These are phyloP conservation scores for Tetraodon nigroviridis DNA, from an alignment of 2,113 vertebrate genomes.

Conservation along the genomic window DNA sequence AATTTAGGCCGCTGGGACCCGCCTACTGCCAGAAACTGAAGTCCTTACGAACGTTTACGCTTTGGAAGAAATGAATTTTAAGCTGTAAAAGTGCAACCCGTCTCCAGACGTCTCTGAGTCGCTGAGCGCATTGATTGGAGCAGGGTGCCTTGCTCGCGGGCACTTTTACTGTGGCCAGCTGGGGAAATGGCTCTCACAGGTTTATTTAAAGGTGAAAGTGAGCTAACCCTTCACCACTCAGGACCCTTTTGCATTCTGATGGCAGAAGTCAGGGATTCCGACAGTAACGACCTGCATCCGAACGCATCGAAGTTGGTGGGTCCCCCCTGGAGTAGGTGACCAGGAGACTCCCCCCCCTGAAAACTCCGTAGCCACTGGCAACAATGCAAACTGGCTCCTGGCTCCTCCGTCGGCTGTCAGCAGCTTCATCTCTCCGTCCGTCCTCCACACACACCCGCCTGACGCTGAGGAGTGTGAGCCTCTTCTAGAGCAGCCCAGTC, in stretches of 20 bases:
- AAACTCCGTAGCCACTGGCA: too few relatives aligned
- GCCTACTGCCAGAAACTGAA: constrained; percentile 26
- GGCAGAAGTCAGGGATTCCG: too few relatives aligned
- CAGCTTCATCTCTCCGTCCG: constrained; percentile 8
- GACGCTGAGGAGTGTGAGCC: constrained; percentile 35
- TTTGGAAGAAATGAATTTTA: too few relatives aligned
- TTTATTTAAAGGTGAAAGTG: too few relatives aligned
- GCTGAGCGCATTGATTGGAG: constrained; percentile 26
- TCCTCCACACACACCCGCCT: background rate
- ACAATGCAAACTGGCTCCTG: background rate
- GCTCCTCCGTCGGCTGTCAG: background rate
- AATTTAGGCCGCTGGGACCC: constrained; percentile 45
- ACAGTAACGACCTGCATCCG: too few relatives aligned
- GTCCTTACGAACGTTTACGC: constrained; percentile 10
- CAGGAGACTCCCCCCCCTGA: too few relatives aligned
- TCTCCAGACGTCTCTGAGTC: constrained; percentile 21
- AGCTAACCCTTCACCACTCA: too few relatives aligned
- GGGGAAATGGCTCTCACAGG: background rate
- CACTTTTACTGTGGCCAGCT: constrained; percentile 5
- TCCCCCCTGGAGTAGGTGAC: too few relatives aligned
- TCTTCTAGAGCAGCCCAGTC: constrained; percentile 48
- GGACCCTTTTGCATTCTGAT: too few relatives aligned
- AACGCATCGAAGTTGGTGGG: too few relatives aligned
- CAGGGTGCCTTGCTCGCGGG: constrained; percentile 42
- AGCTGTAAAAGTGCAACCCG: background rate